Evolutionary conservation across 2,888 invertebrate genomes (phyloP).

Genomic region (Elegia similella): DNA sequence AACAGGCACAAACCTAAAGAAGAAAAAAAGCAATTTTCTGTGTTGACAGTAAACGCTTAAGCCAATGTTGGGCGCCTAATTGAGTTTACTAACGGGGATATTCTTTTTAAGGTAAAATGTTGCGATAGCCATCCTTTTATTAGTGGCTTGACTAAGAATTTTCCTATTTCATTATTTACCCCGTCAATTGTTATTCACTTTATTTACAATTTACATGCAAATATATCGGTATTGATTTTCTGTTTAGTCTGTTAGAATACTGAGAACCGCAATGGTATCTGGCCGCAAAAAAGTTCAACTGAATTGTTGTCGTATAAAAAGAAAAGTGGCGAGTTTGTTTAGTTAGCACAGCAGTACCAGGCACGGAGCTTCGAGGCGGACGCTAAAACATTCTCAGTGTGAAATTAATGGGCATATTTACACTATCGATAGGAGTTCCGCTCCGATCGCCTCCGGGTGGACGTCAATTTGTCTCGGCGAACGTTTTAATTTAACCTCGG

Average conservation of each 20-base stretch:
- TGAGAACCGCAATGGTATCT: not conserved
- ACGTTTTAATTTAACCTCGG: not conserved
- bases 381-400: not conserved
- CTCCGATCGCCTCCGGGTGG: not conserved
- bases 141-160: not conserved
- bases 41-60: conserved; percentile 22
- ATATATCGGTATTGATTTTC: not conserved
- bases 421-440: not conserved
- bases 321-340: not conserved
- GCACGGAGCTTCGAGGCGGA: not conserved
- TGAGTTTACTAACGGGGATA: conserved; percentile 29
- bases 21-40: conserved; percentile 32
- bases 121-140: not conserved
- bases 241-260: not conserved
- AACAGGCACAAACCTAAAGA: conserved; percentile 30
- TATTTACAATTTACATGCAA: not conserved
- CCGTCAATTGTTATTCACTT: not conserved
- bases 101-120: not conserved
- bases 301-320: not conserved
- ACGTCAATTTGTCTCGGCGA: not conserved
- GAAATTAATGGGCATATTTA: not conserved
- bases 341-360: not conserved
- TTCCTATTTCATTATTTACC: not conserved
- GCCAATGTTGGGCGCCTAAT: conserved; percentile 28
- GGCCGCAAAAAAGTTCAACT: not conserved